These are phyloP conservation scores for Synanthedon tipuliformis DNA, from an alignment of 2,888 invertebrate genomes.

Conservation along the genomic window DNA sequence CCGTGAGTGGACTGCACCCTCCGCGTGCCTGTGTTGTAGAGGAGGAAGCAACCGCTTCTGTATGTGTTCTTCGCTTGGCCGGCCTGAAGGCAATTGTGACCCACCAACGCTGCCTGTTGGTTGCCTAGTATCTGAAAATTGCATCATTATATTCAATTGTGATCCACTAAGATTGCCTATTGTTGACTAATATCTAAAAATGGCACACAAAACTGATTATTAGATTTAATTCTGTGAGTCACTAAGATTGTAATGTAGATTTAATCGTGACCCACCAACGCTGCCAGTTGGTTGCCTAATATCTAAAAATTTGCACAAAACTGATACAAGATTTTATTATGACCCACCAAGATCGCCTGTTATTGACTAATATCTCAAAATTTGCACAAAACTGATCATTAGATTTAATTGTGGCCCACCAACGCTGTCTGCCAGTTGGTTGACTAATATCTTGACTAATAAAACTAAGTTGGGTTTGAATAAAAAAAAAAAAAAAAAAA, in stretches of 20 bases:
- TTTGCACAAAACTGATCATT: constrained; percentile 5
- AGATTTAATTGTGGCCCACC: constrained; percentile 80
- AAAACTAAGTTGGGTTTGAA: too few relatives aligned
- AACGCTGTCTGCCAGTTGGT: constrained; percentile 96
- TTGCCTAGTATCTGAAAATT: constrained; percentile 85
- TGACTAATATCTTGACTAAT: constrained; percentile 94
- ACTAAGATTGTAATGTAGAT: too few relatives aligned
- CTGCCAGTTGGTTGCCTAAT: too few relatives aligned
- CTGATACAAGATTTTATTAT: constrained; percentile 53
- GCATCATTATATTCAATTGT: neutral
- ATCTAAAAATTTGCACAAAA: too few relatives aligned
- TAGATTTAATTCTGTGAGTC: neutral
- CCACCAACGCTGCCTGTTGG: constrained; percentile 94
- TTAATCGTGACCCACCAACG: neutral
- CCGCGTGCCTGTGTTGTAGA: constrained; percentile 92
- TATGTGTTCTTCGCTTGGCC: constrained; percentile 96
- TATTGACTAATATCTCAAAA: constrained; percentile 89
- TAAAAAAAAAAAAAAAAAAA: too few relatives aligned
- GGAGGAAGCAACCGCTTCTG: constrained; percentile 92
- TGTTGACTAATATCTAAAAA: neutral
- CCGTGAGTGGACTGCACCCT: constrained; percentile 89
- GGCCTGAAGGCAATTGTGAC: constrained; percentile 87
- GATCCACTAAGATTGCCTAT: too few relatives aligned
- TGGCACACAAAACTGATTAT: neutral
- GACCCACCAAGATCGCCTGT: constrained; percentile 92